A percentile compares a stretch with the other conserved stretches of the same genome.
These are phyloP conservation scores for Phainopepla nitens DNA, from an alignment of 2,113 vertebrate genomes.

Conservation along the genomic window DNA sequence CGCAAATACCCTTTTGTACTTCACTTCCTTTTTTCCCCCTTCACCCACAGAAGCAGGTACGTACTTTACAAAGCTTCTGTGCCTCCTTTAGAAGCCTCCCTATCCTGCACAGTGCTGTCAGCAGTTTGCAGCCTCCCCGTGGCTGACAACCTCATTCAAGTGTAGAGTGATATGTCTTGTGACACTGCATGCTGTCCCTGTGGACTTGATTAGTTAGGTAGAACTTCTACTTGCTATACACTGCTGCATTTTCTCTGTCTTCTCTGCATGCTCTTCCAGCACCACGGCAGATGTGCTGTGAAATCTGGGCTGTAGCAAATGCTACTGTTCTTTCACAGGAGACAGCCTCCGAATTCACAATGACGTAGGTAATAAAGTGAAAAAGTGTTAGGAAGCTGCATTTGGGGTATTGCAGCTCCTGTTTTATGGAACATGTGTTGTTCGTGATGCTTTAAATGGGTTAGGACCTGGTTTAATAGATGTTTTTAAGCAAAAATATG, in stretches of 20 bases:
- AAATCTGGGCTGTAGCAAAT: slow-evolving; percentile 66
- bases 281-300: slow-evolving; percentile 62
- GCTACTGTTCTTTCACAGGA: slow-evolving; percentile 54
- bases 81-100: background rate
- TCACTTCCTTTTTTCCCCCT: background rate
- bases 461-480: background rate
- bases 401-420: background rate
- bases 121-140: background rate
- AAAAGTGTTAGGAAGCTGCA: background rate
- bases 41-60: background rate
- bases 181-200: background rate
- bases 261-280: slow-evolving; percentile 57
- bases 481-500: background rate
- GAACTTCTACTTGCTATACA: slow-evolving; percentile 31
- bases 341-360: slow-evolving; percentile 58
- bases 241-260: slow-evolving; percentile 23
- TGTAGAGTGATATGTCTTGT: slow-evolving; percentile 24
- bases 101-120: background rate
- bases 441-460: background rate
- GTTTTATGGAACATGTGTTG: background rate
- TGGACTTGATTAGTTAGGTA: slow-evolving; percentile 44
- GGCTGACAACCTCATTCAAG: slow-evolving; percentile 34
- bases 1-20: background rate
- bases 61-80: background rate
- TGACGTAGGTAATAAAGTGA: slow-evolving; percentile 33